Evolutionary conservation across 2,888 invertebrate genomes (phyloP), one percentile per base, ranked within the genome.

Genomic region (Drosophila gaucha): DNA sequence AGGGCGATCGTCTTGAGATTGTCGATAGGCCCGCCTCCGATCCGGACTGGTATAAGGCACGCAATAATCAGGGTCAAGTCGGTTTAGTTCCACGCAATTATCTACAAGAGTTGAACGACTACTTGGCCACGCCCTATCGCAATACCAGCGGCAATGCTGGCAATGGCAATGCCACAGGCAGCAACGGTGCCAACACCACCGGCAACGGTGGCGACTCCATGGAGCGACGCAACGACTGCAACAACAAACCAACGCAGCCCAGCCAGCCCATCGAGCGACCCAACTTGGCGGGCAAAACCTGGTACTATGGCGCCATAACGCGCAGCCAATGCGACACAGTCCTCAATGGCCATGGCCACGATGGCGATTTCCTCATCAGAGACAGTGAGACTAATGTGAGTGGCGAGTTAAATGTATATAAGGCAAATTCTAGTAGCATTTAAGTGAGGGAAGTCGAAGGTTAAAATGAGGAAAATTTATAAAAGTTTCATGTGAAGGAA

Each of bases 371-470:
- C 94, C 95, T 99, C 90, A 98, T 99, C 89, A 94, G 99, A 85
- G 99, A 99, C 93, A 98, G 98, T 91, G 99, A 99, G 94, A 99
- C 99, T 88, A 99, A 99, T 93, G 99, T 99, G 92, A 95, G 96
- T 94, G 24, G 99, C 99, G 92, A 95, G 96, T 94, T 16, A n/a
- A 20, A 9, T 6, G 12, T 6, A 28, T 6, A 28, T 1, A 9
- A 28, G 1, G 28, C n/a, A n/a, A n/a, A 4, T n/a, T 22, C 22
- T n/a, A 26, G 43, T 14, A 43, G 16, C 10, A 30, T 9, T 12
- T 2, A n/a, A n/a, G n/a, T n/a, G n/a, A n/a, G n/a, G n/a, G n/a
- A n/a, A n/a, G n/a, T n/a, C n/a, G n/a, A n/a, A n/a, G n/a, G n/a
- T n/a, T n/a, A n/a, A n/a, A n/a, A n/a, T n/a, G n/a, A n/a, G n/a